Base-by-base conservation (phyloP, 2,888 invertebrate species). In the Nymphalis polychloros region DNA sequence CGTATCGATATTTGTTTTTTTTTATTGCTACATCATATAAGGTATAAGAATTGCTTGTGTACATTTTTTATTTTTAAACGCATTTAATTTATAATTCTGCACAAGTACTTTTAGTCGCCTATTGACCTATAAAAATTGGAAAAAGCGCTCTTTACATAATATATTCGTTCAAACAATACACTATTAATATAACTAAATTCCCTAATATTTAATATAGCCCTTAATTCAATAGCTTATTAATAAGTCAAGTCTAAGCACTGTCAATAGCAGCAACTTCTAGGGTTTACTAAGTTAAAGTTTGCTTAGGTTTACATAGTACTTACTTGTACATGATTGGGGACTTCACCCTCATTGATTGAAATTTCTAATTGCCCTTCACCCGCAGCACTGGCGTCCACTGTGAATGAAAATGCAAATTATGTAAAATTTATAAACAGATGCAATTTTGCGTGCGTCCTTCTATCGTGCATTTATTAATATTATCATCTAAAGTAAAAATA, bases 331-430 rank as follows among this genome's bases (percentile, higher is more conserved):
- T 98, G 98, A 93, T 99, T 99, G 60, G 99, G 99, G 72, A 99
- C 98, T 93, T 98, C 98, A 76, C 99, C 99, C 92, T 98, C 98
- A 88, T 99, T 99, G 85, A 99, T 98, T 80, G 98, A 98, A 83
- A 99, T 99, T 94, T 99, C 99, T 81, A 99, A 94, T 92, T 99
- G 99, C 62, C 99, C 99, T 93, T 99, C 99, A 52, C 99, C 99
- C 63, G 99, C 99, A 83, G 98, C 97, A 84, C 97, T 98, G 61
- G 99, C 99, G 91, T 99, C 99, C 87, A 99, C 99, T 98, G 92
- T 76, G 93, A 93, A 76, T 60, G 61, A 59, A 68, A 72, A 65
- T 62, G 27, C 31, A 41, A 41, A 68, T 50, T 27, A 53, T 64
- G 27, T 67, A 62, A 55, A 66, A 64, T 68, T 63, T 62, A 63